phyloP scores from a whole-genome alignment of 2,797 vertebrate genomes.

The Luscinia megarhynchos region DNA sequence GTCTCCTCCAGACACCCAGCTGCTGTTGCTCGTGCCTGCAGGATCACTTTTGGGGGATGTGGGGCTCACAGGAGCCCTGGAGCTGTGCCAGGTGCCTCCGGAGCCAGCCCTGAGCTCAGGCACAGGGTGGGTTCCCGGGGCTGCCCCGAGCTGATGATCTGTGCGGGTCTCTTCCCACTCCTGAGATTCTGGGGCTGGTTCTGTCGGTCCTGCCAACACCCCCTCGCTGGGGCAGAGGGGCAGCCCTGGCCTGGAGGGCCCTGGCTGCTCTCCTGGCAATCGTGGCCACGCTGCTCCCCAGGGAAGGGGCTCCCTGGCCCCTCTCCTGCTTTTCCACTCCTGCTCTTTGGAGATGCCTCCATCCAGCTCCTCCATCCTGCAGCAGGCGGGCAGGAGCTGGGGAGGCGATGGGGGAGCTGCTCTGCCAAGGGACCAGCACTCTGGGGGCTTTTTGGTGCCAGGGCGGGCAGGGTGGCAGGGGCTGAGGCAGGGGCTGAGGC shows the following conservation, averaged over 20 bases:
- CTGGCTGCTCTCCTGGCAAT: no score
- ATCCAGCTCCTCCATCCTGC: no score
- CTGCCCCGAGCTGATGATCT: not conserved
- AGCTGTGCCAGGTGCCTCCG: not conserved
- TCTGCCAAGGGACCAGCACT: fast-evolving
- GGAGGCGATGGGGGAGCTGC: not conserved
- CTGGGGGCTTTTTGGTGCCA: not conserved
- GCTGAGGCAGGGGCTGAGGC: no score
- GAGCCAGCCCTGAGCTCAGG: not conserved
- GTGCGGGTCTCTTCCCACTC: not conserved
- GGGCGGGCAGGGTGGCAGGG: not conserved
- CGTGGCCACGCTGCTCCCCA: fast-evolving
- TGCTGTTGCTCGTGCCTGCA: not conserved
- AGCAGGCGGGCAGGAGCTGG: no score
- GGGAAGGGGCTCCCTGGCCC: not conserved
- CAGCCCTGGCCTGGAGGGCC: no score
- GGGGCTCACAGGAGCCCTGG: not conserved
- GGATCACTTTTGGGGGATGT: not conserved
- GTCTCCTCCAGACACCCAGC: not conserved
- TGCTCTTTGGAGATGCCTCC: not conserved
- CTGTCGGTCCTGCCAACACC: not conserved
- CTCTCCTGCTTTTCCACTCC: not conserved
- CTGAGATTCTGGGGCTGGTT: not conserved
- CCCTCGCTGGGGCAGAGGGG: not conserved
- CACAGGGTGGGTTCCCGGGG: no score